These are phyloP conservation scores for Orbicella faveolata DNA, from an alignment of 64 coral and sea anemone genomes.

Conservation along the genomic window DNA sequence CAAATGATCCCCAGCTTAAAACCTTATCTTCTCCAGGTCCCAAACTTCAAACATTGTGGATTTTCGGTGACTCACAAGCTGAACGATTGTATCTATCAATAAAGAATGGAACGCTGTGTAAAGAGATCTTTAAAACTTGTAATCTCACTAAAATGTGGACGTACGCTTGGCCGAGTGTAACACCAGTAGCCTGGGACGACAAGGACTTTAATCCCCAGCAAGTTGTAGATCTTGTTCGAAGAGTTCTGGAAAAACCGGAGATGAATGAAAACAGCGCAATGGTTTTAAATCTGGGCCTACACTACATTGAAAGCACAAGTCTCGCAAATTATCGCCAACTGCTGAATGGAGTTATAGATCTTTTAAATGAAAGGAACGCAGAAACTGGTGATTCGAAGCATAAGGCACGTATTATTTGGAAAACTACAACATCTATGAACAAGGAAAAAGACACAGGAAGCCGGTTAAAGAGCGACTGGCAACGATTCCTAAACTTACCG, in stretches of 20 bases:
- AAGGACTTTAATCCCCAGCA: conserved; percentile 73
- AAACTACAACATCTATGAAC: conserved; percentile 75
- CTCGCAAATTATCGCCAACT: conserved; percentile 61
- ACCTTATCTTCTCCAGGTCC: not conserved
- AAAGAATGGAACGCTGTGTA: conserved; percentile 53
- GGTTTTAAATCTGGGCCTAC: conserved; percentile 85
- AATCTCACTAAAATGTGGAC: conserved; percentile 80
- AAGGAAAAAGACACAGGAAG: conserved; percentile 83
- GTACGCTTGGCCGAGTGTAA: conserved; percentile 45
- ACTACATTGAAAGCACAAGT: conserved; percentile 67
- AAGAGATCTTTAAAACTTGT: conserved; percentile 70
- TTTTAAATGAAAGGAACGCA: conserved; percentile 42
- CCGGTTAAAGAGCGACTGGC: conserved; percentile 60
- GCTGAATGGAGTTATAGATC: conserved; percentile 52
- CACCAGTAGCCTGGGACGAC: conserved; percentile 46
- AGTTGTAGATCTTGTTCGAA: conserved; percentile 54
- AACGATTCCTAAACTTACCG: conserved; percentile 82
- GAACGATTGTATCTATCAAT: conserved; percentile 63
- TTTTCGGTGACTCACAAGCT: conserved; percentile 90
- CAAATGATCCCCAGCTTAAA: not conserved
- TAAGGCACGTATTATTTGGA: conserved; percentile 81
- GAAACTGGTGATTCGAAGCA: conserved; percentile 14
- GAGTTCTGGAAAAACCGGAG: conserved; percentile 45
- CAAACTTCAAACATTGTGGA: conserved; percentile 41
- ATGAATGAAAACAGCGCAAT: conserved; percentile 85